These are phyloP conservation scores for Ptilodon capucinus DNA, from an alignment of 2,888 invertebrate species.

Conservation along the genomic window DNA sequence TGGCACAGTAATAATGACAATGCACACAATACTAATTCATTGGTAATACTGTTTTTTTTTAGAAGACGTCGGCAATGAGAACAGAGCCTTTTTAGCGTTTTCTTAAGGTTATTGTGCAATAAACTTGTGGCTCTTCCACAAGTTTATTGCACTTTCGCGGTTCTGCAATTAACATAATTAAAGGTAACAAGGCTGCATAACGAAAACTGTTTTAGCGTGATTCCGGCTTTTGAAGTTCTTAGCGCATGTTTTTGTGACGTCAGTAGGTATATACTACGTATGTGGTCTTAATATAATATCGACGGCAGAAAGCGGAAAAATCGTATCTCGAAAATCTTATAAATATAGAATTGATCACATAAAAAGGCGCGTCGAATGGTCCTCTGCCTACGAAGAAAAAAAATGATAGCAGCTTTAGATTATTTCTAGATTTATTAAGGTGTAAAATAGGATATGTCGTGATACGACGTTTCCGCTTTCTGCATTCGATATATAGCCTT, in stretches of 20 bases:
- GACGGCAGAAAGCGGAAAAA: no score
- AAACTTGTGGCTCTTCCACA: constrained; percentile 5
- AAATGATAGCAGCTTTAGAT: no score
- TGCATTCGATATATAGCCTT: no score
- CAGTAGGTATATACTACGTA: not conserved
- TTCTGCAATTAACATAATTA: constrained; percentile 20
- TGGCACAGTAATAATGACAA: constrained; percentile 6
- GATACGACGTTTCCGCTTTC: no score
- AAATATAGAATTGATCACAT: no score
- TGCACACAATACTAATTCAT: not conserved
- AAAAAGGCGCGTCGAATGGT: no score
- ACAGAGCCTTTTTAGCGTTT: constrained; percentile 1
- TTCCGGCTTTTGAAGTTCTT: constrained; percentile 15
- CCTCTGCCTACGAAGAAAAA: no score
- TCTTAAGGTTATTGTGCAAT: constrained; percentile 18
- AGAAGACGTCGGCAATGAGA: constrained; percentile 26
- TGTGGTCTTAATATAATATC: no score
- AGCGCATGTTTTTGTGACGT: not conserved
- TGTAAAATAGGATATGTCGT: no score
- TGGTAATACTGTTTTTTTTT: constrained; percentile 12
- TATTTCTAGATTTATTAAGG: no score
- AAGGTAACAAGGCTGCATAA: constrained; percentile 13
- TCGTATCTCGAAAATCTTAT: no score
- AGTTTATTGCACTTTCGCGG: no score
- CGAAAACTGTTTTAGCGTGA: constrained; percentile 21